Evolutionary conservation across 2,888 invertebrate species (phyloP), one percentile per base, ranked within the genome.

Genomic region (Ochropleura leucogaster): DNA sequence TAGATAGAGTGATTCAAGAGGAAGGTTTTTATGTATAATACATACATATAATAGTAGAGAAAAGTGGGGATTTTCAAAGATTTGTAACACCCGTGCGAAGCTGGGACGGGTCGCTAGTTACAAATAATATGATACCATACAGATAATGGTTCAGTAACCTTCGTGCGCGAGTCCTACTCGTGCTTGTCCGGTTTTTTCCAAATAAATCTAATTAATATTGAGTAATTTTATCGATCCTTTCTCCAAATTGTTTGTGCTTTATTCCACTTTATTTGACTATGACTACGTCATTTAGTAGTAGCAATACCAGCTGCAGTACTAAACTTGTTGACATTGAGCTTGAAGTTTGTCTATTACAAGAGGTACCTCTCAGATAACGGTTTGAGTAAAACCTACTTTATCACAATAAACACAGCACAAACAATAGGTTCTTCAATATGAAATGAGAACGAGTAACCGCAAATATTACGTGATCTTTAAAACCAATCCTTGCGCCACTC

Each of bases 391-490:
- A 66, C 44, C 62, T 62, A 44, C 14, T 55, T 78, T 18, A 68
- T 44, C 40, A 46, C 49, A 49, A 57, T 66, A 72, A 53, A 78
- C 44, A 20, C 60, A 16, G 10, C 9, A 30, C 47, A 73, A 53
- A 79, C 67, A 83, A 80, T 60, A 51, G 42, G 6, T 42, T 60
- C 51, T 68, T 69, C 2, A 44, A 60, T 59, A 60, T 62, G 68
- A 70, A 68, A 71, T 53, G 6, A 59, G 30, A 55, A n/a, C 44
- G 9, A 66, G 44, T 64, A 67, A 81, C 77, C 63, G n/a, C 85
- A 82, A 84, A 84, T 72, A 82, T 86, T 78, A 83, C 76, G 76
- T 66, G 87, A 69, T 84, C n/a, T 64, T 70, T 82, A 78, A 79
- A 85, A 71, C 60, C 69, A 59, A 78, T 83, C 75, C 63, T 60